These are phyloP conservation scores for Pantherophis vulpinus DNA, from an alignment of 2,797 vertebrate genomes.

Conservation along the genomic window DNA sequence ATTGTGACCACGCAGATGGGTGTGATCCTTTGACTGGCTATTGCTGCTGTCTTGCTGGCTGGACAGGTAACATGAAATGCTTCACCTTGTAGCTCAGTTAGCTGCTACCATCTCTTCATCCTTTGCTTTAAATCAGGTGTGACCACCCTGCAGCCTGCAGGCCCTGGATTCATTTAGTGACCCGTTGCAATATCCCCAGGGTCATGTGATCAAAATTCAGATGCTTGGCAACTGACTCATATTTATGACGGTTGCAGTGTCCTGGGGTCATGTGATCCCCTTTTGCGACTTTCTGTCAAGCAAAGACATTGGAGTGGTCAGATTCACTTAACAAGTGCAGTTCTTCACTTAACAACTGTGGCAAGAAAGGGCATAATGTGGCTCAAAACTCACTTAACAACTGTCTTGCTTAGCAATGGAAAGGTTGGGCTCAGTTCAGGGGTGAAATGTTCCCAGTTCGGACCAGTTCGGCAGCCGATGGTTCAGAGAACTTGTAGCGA, in stretches of 20 bases:
- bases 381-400: no score
- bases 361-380: no score
- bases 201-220: not conserved
- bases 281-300: not conserved
- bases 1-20: slow-evolving; percentile 91
- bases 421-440: no score
- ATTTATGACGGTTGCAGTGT: not conserved
- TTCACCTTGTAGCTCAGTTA: not conserved
- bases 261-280: not conserved
- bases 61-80: slow-evolving; percentile 84
- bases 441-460: no score
- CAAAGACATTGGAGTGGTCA: not conserved
- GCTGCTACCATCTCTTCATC: not conserved
- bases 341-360: no score
- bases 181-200: not conserved
- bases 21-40: slow-evolving; percentile 90
- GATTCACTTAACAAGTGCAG: not conserved
- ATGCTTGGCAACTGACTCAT: not conserved
- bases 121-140: not conserved
- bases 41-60: slow-evolving; percentile 92
- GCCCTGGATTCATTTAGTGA: not conserved
- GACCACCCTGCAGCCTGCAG: not conserved
- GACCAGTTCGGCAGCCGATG: no score
- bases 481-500: no score
- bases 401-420: no score